Evolutionary conservation across 2,888 invertebrate species (phyloP).

Genomic region (Pristionchus maxplancki): DNA sequence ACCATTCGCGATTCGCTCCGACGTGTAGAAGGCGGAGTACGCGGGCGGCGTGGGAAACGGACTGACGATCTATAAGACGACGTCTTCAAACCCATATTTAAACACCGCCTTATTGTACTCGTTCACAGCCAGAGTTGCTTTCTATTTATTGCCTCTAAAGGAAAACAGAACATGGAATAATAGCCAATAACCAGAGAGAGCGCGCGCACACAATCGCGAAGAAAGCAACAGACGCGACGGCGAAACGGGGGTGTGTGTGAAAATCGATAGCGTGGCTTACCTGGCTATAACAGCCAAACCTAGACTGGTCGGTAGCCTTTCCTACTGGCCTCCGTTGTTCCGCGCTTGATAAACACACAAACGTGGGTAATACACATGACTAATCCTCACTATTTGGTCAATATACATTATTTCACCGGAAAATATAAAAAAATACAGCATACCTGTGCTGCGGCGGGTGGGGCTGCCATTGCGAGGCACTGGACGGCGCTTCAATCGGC

Average conservation of each 20-base stretch:
- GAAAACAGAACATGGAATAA: neutral
- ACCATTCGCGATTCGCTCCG: conserved; percentile 61
- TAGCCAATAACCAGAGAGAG: neutral
- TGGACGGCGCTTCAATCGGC: neutral
- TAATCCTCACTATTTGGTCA: neutral
- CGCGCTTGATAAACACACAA: too few relatives aligned
- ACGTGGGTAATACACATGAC: neutral
- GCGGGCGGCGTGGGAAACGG: conserved; percentile 75
- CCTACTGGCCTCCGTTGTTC: too few relatives aligned
- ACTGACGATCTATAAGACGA: conserved; percentile 57
- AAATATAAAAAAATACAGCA: neutral
- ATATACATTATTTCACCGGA: neutral
- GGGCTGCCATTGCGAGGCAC: conserved; percentile 2
- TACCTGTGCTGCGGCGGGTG: conserved; percentile 26
- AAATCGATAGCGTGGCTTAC: conserved; percentile 13
- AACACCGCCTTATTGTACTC: too few relatives aligned
- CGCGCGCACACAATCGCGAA: neutral
- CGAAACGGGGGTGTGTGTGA: neutral
- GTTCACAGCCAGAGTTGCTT: too few relatives aligned
- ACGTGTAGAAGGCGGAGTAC: conserved; percentile 70
- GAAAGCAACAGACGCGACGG: neutral
- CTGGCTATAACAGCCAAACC: neutral
- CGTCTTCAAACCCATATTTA: too few relatives aligned
- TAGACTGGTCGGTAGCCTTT: too few relatives aligned
- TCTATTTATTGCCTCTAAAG: too few relatives aligned